Conservation (phyloP, 2,113 vertebrate genomes). For the Delphinapterus leucas region DNA sequence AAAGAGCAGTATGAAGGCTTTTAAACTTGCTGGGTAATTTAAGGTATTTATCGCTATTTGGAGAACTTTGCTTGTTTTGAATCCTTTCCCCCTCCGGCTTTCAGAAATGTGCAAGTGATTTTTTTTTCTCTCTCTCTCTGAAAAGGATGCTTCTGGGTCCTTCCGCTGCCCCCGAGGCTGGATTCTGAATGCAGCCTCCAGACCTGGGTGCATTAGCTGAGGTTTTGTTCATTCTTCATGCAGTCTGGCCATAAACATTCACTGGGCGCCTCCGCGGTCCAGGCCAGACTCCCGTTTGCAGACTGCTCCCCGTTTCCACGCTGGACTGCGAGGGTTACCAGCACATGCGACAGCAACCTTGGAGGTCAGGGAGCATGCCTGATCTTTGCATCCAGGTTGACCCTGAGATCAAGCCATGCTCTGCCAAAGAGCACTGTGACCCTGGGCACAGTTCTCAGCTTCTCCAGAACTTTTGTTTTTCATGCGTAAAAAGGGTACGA, state of each 20-base stretch:
- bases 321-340: fast-evolving
- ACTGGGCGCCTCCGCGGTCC: fast-evolving
- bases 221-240: constrained; percentile 35
- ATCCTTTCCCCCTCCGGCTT: constrained; percentile 57
- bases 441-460: background rate
- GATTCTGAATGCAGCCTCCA: background rate
- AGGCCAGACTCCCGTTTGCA: background rate
- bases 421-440: background rate
- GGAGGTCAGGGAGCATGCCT: background rate
- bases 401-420: background rate
- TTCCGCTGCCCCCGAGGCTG: background rate
- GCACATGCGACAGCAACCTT: background rate
- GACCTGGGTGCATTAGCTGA: background rate
- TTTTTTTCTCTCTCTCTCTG: constrained; percentile 32
- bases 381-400: background rate
- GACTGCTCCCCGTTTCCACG: background rate
- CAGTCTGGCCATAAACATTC: background rate
- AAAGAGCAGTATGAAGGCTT: constrained; percentile 64
- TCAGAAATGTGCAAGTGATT: constrained; percentile 34
- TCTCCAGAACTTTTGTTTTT: background rate
- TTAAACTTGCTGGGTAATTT: constrained; percentile 73
- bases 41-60: constrained; percentile 76
- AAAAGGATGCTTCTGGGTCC: constrained; percentile 64
- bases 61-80: constrained; percentile 69
- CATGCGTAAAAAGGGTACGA: background rate